Percentiles rank a stretch among this genome's conserved stretches.
phyloP scores from a whole-genome alignment of 2,797 vertebrate species.

The Eulemur albifrons region DNA sequence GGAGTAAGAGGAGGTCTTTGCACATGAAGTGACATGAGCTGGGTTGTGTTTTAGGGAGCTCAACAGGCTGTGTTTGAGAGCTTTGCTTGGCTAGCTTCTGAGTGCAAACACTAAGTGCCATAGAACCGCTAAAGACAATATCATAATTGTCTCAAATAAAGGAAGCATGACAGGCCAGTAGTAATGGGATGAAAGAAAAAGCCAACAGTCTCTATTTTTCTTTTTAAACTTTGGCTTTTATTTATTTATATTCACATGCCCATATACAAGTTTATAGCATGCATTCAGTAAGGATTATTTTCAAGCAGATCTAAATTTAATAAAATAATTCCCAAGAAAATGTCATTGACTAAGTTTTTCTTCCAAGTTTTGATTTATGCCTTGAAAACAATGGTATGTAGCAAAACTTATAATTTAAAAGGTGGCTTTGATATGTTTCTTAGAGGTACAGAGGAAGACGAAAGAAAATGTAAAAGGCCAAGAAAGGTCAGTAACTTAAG shows the following conservation, averaged over 20 bases:
- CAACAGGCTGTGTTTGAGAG: background rate
- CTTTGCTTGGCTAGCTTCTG: too few species aligned
- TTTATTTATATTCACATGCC: background rate
- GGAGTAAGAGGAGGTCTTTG: background rate
- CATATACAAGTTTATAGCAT: background rate
- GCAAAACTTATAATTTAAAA: background rate
- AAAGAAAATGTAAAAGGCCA: background rate
- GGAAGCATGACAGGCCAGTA: fast-evolving
- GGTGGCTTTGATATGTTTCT: background rate
- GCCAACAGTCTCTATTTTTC: fast-evolving
- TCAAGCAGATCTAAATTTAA: background rate
- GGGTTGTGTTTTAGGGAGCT: fast-evolving
- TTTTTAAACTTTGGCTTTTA: background rate
- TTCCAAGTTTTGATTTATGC: background rate
- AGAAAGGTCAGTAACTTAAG: background rate
- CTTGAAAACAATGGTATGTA: background rate
- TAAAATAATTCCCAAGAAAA: background rate
- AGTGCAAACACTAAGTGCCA: background rate
- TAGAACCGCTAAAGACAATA: background rate
- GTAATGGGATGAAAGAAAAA: background rate
- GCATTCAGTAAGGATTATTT: background rate
- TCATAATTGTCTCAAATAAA: background rate
- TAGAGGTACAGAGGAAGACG: background rate
- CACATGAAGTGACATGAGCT: background rate
- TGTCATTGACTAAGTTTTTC: background rate